Percentiles rank a stretch among this genome's conserved stretches.
Evolutionary conservation across 2,888 invertebrate species (phyloP).

Genomic region (Aphodius granarius): DNA sequence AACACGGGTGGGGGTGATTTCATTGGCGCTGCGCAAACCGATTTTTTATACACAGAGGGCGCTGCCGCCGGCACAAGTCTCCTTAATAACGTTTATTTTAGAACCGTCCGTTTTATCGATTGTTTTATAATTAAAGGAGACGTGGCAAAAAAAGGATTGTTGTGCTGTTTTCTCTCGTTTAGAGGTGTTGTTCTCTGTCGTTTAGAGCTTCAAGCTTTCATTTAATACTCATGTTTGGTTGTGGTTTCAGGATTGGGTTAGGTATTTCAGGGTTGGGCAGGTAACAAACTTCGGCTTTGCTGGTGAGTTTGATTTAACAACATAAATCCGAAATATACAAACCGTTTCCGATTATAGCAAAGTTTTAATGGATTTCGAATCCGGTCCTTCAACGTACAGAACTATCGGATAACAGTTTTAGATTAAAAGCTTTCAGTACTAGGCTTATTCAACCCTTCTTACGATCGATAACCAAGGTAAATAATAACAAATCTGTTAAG

Average conservation of each 20-base stretch:
- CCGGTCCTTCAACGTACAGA: neutral
- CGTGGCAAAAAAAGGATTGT: neutral
- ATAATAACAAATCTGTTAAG: neutral
- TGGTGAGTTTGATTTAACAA: neutral
- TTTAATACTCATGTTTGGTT: neutral
- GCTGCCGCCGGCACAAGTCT: neutral
- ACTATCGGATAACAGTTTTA: neutral
- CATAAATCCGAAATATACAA: neutral
- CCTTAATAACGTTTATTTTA: neutral
- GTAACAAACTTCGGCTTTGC: neutral
- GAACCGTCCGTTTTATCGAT: neutral
- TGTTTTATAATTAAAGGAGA: neutral
- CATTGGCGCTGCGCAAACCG: neutral
- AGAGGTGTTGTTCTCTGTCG: no score
- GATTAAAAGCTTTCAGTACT: neutral
- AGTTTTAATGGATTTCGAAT: neutral
- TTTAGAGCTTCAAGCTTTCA: no score
- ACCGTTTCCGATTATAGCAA: neutral
- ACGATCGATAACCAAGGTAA: neutral
- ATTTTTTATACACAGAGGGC: neutral
- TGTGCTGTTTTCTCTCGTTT: no score
- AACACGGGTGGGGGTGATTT: neutral
- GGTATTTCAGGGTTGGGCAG: neutral
- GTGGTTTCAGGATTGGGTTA: neutral
- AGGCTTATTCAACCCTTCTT: neutral